Evolutionary conservation across 2,888 invertebrate genomes (phyloP).

Genomic region (Ischnus inquisitorius): DNA sequence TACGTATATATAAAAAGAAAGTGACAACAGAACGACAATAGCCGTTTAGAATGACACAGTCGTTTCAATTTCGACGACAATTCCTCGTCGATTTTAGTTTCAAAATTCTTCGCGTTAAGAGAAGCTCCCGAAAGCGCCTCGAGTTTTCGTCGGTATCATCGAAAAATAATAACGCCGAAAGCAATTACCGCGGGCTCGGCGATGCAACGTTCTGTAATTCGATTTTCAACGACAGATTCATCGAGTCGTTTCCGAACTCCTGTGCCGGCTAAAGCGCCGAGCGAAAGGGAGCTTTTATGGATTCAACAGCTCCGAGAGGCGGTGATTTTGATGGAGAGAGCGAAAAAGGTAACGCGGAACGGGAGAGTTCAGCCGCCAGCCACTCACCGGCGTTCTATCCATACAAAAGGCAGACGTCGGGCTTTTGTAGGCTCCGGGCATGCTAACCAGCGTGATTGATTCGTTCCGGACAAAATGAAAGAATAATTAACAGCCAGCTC

Average conservation of each 20-base stretch:
- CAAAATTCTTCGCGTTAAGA: not conserved
- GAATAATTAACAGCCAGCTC: not conserved
- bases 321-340: conserved; percentile 14
- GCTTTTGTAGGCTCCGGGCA: not conserved
- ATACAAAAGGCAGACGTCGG: not conserved
- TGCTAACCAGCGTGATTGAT: conserved; percentile 11
- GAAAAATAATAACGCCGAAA: conserved; percentile 61
- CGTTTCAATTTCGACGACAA: too few species aligned
- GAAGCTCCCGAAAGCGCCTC: not conserved
- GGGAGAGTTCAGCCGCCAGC: not conserved
- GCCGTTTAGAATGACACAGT: too few species aligned
- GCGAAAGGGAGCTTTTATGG: conserved; percentile 38
- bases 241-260: not conserved
- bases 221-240: conserved; percentile 18
- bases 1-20: too few species aligned
- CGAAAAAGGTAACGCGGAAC: conserved; percentile 11
- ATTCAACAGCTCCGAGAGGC: conserved; percentile 1
- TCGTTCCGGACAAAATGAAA: not conserved
- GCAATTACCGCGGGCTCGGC: conserved; percentile 58
- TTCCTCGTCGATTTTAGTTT: not conserved
- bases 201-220: conserved; percentile 28
- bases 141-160: conserved; percentile 59
- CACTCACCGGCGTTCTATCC: not conserved
- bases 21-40: too few species aligned
- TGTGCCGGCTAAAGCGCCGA: conserved; percentile 6